phyloP scores from a whole-genome alignment of 2,113 vertebrate species.

The Gnathonemus longibarbis region DNA sequence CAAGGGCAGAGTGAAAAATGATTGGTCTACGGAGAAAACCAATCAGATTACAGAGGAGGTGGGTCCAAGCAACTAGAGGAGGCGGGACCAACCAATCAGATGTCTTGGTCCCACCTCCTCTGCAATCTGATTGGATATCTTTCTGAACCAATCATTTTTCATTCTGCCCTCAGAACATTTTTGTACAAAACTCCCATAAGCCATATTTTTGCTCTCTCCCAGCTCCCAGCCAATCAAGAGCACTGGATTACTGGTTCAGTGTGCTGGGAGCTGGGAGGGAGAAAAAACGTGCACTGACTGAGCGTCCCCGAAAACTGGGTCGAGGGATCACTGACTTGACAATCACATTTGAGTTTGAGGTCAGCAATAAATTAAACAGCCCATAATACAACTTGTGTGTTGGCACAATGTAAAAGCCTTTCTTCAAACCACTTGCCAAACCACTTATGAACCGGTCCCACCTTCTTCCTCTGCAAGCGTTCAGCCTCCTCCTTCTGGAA shows the following conservation, averaged over 20 bases:
- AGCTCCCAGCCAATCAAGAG: background rate
- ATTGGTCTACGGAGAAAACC: too few species aligned
- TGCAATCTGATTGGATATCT: too few species aligned
- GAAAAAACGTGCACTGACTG: background rate
- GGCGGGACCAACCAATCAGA: too few species aligned
- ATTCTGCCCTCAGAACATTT: too few species aligned
- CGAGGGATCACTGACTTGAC: background rate
- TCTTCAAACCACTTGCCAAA: background rate
- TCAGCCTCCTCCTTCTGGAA: slow-evolving; percentile 93
- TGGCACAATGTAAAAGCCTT: background rate
- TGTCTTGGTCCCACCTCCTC: too few species aligned
- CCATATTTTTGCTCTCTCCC: background rate
- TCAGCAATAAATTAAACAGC: background rate
- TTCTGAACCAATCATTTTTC: too few species aligned
- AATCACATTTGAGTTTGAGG: background rate
- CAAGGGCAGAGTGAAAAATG: too few species aligned
- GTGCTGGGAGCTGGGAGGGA: background rate
- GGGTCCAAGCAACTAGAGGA: too few species aligned
- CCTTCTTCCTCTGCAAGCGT: slow-evolving; percentile 93
- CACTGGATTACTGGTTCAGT: background rate
- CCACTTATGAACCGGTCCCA: slow-evolving; percentile 34
- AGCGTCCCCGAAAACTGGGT: background rate
- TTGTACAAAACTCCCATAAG: too few species aligned
- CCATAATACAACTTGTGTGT: background rate
- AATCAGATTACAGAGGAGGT: too few species aligned